Percentiles rank a stretch among this genome's conserved stretches.
phyloP scores from a whole-genome alignment of 2,888 invertebrate species.

The Drosophila quinaria region DNA sequence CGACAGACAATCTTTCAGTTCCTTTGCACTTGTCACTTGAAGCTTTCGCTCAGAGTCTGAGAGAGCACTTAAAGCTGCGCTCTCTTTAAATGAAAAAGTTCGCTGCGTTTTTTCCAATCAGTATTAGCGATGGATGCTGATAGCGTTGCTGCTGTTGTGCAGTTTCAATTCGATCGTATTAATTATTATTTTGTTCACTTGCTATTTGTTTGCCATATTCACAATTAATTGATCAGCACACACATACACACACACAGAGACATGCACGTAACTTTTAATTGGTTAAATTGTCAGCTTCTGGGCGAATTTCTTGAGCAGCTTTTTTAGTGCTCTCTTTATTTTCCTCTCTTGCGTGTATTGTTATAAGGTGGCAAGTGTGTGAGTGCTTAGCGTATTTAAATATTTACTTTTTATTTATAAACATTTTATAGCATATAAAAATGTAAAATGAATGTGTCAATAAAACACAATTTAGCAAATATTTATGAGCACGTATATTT shows the following conservation, averaged over 20 bases:
- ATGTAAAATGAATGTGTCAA: constrained; percentile 64
- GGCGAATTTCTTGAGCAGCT: constrained; percentile 35
- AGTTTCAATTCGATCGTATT: constrained; percentile 36
- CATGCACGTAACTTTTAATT: constrained; percentile 13
- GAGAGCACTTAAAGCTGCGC: constrained; percentile 8
- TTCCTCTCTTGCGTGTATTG: constrained; percentile 14
- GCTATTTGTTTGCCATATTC: not conserved
- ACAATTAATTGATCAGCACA: constrained; percentile 67
- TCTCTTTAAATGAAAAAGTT: constrained; percentile 8
- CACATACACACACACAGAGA: constrained; percentile 5
- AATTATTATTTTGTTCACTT: constrained; percentile 42
- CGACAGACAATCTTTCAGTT: constrained; percentile 11
- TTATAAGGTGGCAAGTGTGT: constrained; percentile 11
- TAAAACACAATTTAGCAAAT: constrained; percentile 53
- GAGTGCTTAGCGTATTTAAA: constrained; percentile 45
- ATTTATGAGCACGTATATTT: constrained; percentile 18
- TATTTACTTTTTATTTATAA: constrained; percentile 80
- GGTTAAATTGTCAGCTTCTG: constrained; percentile 54
- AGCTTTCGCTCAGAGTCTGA: constrained; percentile 11
- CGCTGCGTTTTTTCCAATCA: constrained; percentile 45
- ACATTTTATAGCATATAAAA: constrained; percentile 70
- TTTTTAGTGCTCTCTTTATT: constrained; percentile 20
- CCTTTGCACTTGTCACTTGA: constrained; percentile 12
- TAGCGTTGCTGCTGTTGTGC: constrained; percentile 33
- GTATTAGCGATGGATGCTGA: constrained; percentile 55